Base-by-base conservation (phyloP, 2,113 vertebrate genomes). In the Epinephelus cyanopodus region DNA sequence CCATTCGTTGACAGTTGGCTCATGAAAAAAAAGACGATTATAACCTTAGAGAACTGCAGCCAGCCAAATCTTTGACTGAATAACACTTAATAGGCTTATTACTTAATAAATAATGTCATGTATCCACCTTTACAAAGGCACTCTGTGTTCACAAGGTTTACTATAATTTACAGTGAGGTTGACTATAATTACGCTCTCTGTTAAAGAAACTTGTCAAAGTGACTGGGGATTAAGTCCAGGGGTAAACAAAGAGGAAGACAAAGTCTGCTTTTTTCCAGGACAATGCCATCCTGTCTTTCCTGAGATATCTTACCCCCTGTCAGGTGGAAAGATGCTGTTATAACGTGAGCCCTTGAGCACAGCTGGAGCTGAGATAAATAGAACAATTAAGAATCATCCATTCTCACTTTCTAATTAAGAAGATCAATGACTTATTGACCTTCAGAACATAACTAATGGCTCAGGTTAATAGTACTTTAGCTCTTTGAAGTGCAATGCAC, bases 91-190 rank as follows among this genome's bases (percentile, higher is more conserved):
- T 71, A 50, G 80, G 74, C 58, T 86, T 89, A 89, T 89, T 80
- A 90, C 78, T 86, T 92, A 74, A 91, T 90, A 81, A 85, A 90
- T 83, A 83, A 86, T 76, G 67, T 27, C 75, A 85, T 60, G 18
- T 66, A 73, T 78, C 77, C 50, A 71, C 56, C 60, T 37, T 53
- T 42, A 76, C 57, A 90, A 89, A 89, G 69, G 75, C 82, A 73
- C 63, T 84, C 70, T 89, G 79, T 85, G 50, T 76, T 79, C 21
- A 74, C 14, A 61, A 66, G 73, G 37, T 79, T 80, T 56, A 27
- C 62, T 68, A 67, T 88, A 79, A 90, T 87, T 92, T 85, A 77
- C 69, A 76, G 48, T 19, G 25, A 70, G 62, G 60, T 56, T 75
- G 74, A 82, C 76, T 68, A 65, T 88, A 87, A 92, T 92, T 79